Percentiles rank a stretch among this genome's conserved stretches.
phyloP scores from a whole-genome alignment of 2,888 invertebrate species.

The Tolmerus cingulatus region DNA sequence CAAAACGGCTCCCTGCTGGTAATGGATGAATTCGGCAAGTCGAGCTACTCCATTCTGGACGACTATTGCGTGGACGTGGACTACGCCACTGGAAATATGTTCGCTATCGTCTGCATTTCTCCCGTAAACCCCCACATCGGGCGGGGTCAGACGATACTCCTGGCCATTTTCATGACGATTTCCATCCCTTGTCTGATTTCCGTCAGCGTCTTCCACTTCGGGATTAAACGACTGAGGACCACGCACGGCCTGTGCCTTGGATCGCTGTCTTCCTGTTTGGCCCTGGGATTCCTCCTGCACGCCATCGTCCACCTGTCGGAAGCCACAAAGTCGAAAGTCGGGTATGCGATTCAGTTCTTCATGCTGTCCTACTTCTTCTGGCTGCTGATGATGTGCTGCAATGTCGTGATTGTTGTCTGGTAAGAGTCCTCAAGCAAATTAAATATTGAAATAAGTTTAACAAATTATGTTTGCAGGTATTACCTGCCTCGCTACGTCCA shows the following conservation, averaged over 20 bases:
- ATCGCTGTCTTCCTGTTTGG: conserved; percentile 59
- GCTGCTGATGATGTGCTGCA: conserved; percentile 59
- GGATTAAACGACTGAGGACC: conserved; percentile 56
- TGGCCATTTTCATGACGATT: conserved; percentile 58
- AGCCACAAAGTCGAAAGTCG: conserved; percentile 55
- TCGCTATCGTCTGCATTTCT: conserved; percentile 60
- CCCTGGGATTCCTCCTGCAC: conserved; percentile 58
- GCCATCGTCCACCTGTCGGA: conserved; percentile 58
- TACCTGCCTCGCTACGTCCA: conserved; percentile 56
- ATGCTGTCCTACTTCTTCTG: conserved; percentile 61
- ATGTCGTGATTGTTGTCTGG: conserved; percentile 60
- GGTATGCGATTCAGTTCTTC: conserved; percentile 61
- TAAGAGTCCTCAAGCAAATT: conserved; percentile 49
- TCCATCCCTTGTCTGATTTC: conserved; percentile 59
- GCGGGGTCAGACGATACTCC: conserved; percentile 54
- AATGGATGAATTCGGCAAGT: conserved; percentile 57
- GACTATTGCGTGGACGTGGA: conserved; percentile 61
- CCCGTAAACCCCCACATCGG: conserved; percentile 57
- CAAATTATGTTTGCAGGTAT: conserved; percentile 51
- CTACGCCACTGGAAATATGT: conserved; percentile 54
- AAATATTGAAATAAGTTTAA: background rate
- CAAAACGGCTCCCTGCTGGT: conserved; percentile 61
- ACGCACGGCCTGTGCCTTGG: conserved; percentile 60
- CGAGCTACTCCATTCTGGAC: conserved; percentile 55
- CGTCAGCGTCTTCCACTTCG: conserved; percentile 57